phyloP scores from a whole-genome alignment of 2,888 invertebrate species.

The Griposia aprilina region DNA sequence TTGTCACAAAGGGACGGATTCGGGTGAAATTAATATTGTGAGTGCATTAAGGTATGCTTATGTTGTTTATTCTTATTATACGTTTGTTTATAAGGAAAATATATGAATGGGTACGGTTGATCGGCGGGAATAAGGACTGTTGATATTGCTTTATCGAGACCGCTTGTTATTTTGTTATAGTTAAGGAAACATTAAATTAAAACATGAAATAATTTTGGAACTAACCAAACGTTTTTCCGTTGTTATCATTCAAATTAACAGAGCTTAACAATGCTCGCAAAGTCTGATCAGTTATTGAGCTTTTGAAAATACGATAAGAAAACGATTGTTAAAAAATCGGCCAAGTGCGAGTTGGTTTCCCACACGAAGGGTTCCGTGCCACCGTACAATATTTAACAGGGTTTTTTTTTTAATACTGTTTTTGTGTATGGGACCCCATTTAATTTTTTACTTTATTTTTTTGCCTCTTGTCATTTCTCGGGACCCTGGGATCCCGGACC shows the following conservation, averaged over 20 bases:
- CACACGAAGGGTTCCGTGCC: no score
- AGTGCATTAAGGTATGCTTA: conserved; percentile 81
- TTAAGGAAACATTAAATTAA: neutral
- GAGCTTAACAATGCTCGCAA: neutral
- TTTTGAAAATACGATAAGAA: neutral
- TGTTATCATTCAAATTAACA: neutral
- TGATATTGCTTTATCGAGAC: neutral
- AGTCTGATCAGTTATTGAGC: neutral
- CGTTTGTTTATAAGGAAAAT: conserved; percentile 37
- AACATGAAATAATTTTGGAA: neutral
- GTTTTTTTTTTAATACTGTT: no score
- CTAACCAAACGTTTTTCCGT: neutral
- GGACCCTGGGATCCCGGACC: no score
- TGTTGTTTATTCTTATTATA: conserved; percentile 61
- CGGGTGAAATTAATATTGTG: conserved; percentile 84
- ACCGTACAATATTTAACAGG: no score
- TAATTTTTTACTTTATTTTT: no score
- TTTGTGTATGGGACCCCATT: no score
- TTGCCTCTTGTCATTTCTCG: no score
- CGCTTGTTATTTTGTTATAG: neutral
- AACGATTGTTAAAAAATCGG: neutral
- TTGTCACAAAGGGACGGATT: conserved; percentile 88
- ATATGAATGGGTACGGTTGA: conserved; percentile 11
- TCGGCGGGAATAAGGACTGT: neutral
- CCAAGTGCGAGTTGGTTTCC: no score